Evolutionary conservation across 2,113 vertebrate species (phyloP).

Genomic region (Glaucidium brasilianum): DNA sequence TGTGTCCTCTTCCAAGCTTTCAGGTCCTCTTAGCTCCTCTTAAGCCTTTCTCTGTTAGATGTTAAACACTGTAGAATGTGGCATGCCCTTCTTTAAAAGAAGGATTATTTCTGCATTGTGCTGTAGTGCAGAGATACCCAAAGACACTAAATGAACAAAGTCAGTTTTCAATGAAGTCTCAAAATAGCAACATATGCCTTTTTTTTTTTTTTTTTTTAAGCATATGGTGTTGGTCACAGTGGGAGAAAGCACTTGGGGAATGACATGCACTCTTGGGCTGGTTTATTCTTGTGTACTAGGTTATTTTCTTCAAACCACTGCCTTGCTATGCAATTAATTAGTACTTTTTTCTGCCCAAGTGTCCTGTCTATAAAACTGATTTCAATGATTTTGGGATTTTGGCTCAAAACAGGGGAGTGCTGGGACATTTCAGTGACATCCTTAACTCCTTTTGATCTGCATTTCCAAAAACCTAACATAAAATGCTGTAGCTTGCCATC

Average conservation of each 20-base stretch:
- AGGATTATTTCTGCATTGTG: neutral
- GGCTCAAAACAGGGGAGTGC: neutral
- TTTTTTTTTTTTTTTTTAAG: neutral
- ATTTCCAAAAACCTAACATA: neutral
- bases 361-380: neutral
- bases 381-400: neutral
- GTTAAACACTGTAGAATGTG: neutral
- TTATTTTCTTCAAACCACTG: neutral
- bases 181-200: neutral
- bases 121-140: neutral
- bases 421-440: neutral
- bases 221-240: slow-evolving; percentile 1
- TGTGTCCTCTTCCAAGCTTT: neutral
- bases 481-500: neutral
- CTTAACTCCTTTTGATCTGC: neutral
- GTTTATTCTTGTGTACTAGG: neutral
- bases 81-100: neutral
- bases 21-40: neutral
- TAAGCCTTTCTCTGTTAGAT: neutral
- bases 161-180: neutral
- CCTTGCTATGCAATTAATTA: neutral
- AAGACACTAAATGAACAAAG: slow-evolving; percentile 24
- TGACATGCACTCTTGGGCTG: neutral
- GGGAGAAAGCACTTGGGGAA: neutral
- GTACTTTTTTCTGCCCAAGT: neutral